Conservation (phyloP, 2,797 vertebrate genomes). For the Syngnathus rostellatus region DNA sequence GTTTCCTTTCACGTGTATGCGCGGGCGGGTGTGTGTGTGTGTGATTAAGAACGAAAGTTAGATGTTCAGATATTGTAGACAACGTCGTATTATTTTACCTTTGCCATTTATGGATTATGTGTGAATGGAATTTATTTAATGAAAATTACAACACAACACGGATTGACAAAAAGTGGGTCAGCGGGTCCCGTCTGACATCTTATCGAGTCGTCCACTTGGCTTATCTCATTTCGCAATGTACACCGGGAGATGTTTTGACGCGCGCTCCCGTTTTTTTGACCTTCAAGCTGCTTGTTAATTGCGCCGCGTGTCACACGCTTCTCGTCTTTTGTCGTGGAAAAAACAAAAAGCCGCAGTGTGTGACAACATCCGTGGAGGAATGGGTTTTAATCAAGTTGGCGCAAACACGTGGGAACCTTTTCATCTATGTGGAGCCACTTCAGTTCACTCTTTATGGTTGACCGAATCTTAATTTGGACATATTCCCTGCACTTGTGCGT, state of each 20-base stretch:
- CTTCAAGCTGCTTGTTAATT: background rate
- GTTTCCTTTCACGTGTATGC: slow-evolving; percentile 55
- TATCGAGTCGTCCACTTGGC: background rate
- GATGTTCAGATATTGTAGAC: slow-evolving; percentile 9
- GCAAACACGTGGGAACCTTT: background rate
- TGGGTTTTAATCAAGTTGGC: background rate
- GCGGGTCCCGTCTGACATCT: background rate
- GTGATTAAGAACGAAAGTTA: slow-evolving; percentile 11
- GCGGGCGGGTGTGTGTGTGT: slow-evolving; percentile 22
- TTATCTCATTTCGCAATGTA: background rate
- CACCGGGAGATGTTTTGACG: no score
- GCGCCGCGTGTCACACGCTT: slow-evolving; percentile 12
- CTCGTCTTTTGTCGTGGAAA: background rate
- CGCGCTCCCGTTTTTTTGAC: background rate
- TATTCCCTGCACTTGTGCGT: background rate
- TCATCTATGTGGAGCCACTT: slow-evolving; percentile 8
- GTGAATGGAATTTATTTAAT: no score
- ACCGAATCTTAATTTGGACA: background rate
- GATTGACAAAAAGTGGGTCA: background rate
- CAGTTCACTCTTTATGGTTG: background rate
- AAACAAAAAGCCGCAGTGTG: background rate
- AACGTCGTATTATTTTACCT: background rate
- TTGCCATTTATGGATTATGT: no score
- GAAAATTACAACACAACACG: background rate
- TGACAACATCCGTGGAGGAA: background rate